Conservation (phyloP, 2,113 vertebrate species). For the Ailuropoda melanoleuca region DNA sequence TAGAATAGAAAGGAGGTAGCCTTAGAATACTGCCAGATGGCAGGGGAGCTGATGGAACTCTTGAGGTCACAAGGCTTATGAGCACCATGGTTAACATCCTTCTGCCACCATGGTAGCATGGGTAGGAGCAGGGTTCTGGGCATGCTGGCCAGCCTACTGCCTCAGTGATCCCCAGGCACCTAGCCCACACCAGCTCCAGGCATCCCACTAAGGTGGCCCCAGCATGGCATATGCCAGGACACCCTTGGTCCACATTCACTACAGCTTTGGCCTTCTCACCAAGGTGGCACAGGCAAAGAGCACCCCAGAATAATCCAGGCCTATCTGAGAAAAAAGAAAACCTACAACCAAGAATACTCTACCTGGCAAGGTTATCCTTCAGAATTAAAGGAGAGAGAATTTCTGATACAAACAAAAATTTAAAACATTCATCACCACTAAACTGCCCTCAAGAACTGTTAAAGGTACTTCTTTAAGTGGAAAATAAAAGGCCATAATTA, state of each 20-base stretch:
- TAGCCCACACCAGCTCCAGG: not conserved
- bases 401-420: not conserved
- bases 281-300: not conserved
- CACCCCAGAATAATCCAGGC: not conserved
- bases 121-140: not conserved
- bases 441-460: not conserved
- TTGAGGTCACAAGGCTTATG: not conserved
- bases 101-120: not conserved
- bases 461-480: not conserved
- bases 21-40: not conserved
- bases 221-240: not conserved
- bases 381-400: not conserved
- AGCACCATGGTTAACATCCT: not conserved
- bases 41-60: not conserved
- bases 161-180: not conserved
- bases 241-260: accelerated
- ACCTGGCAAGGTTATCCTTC: not conserved
- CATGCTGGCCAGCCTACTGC: not conserved
- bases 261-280: not conserved
- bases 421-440: not conserved
- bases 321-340: not conserved
- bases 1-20: not conserved
- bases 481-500: not conserved
- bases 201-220: not conserved
- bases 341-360: not conserved